A percentile compares a stretch with the other conserved stretches of the same genome.
Evolutionary conservation across 1,140 invertebrate genomes (phyloP).

Genomic region (Elysia chlorotica): DNA sequence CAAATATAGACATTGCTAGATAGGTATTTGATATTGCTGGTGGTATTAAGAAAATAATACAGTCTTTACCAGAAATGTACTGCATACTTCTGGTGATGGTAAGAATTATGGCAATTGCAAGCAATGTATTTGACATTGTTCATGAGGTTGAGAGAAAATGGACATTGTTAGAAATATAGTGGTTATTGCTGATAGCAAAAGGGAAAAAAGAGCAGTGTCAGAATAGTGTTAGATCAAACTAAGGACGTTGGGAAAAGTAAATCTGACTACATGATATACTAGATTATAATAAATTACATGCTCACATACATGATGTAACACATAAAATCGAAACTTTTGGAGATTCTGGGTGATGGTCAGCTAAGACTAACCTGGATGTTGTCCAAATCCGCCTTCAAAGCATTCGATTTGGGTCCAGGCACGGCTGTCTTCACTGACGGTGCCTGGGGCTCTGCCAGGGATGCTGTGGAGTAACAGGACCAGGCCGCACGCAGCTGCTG

Average conservation of each 20-base stretch:
- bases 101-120: no score
- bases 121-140: no score
- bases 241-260: no score
- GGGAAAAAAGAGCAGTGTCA: no score
- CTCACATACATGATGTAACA: not conserved
- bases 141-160: no score
- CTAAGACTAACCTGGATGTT: constrained; percentile 31
- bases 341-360: not conserved
- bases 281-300: not conserved
- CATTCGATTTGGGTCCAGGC: constrained; percentile 74
- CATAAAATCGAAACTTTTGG: not conserved
- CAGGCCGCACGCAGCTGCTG: no score
- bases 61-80: not conserved
- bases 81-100: not conserved
- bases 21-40: no score
- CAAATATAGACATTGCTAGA: no score
- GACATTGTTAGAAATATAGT: no score
- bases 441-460: constrained; percentile 69
- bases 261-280: no score
- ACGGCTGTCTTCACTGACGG: constrained; percentile 71
- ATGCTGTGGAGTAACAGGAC: no score
- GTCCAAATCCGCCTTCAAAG: constrained; percentile 68
- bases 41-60: not conserved
- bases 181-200: no score
- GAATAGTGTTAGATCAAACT: not conserved